phyloP scores from a whole-genome alignment of 2,888 invertebrate species.

The Cacoxenus indagator region DNA sequence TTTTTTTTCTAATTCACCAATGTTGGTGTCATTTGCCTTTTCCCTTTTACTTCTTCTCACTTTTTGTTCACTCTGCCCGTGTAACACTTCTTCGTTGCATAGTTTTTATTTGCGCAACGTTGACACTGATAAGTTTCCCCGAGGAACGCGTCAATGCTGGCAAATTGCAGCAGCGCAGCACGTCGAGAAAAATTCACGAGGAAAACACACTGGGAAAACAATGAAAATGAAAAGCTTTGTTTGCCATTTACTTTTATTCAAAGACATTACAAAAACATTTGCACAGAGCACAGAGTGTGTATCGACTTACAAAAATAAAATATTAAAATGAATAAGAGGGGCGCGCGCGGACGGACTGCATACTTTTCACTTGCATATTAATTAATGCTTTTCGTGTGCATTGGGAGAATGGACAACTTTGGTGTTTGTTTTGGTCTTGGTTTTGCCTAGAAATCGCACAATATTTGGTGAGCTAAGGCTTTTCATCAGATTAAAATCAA shows the following conservation, averaged over 20 bases:
- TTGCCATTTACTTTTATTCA: conserved; percentile 19
- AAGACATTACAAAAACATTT: conserved; percentile 17
- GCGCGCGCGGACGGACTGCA: neutral
- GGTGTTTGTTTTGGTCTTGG: conserved; percentile 42
- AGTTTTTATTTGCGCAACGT: conserved; percentile 63
- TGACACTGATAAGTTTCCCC: conserved; percentile 62
- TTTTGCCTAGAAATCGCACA: conserved; percentile 51
- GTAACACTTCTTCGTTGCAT: too few relatives aligned
- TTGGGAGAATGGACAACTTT: neutral
- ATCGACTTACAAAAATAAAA: neutral
- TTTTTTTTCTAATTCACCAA: too few relatives aligned
- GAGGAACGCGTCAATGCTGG: conserved; percentile 34
- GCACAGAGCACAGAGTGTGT: neutral
- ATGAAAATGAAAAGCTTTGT: too few relatives aligned
- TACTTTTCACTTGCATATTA: conserved; percentile 53
- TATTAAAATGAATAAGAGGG: neutral
- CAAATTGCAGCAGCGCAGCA: neutral
- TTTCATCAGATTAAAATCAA: neutral
- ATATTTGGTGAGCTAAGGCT: neutral
- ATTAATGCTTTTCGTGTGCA: conserved; percentile 49
- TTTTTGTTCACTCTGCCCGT: too few relatives aligned
- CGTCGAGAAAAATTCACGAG: neutral
- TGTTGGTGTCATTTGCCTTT: too few relatives aligned
- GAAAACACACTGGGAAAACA: neutral
- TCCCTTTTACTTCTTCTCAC: too few relatives aligned